Evolutionary conservation across 2,113 vertebrate species (phyloP), one percentile per base, ranked within the genome.

Genomic region (Tenrec ecaudatus): DNA sequence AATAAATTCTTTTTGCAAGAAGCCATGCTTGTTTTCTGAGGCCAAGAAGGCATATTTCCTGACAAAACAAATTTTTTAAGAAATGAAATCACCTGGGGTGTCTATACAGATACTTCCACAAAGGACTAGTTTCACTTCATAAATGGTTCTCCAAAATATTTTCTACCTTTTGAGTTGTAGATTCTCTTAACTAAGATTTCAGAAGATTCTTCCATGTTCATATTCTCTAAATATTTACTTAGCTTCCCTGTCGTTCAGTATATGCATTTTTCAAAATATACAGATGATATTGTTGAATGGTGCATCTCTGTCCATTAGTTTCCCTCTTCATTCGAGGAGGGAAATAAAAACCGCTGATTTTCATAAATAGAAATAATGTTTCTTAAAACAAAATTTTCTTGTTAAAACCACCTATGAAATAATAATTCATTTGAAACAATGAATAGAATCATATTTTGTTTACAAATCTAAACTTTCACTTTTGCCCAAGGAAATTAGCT

Each of bases 181-280:
- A 78, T 88, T 25, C 79, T 77, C 66, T 77, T 62, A 58, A 71
- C 38, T 83, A 64, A 27, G 57, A 84, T 71, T 88, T 86, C 14
- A 76, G 60, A 40, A 3, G 77, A 19, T n/a, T 86, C 36, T 77
- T 91, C 62, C 47, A 7, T 83, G 71, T 62, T n/a, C 62, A 78
- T 47, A 43, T 78, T 25, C 82, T 83, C 31, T 58, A 71, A 89
- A 71, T 8, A 62, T 27, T 27, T 60, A 77, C 31, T 68, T 89
- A 84, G 29, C 3, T 89, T 81, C 31, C 14, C 58, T 85, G 43
- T 31, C 33, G 69, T 62, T 58, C 25, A 69, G n/a, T 81, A 20
- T 81, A 58, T 81, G 83, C 92, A 57, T 36, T 80, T 9, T 60
- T 76, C n/a, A 53, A 53, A 53, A 53, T 10, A 53, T 53, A 53